A percentile compares a stretch with the other conserved stretches of the same genome.
These are phyloP conservation scores for Chlamydotis undulata DNA, from an alignment of 2,113 vertebrate species.

Conservation along the genomic window DNA sequence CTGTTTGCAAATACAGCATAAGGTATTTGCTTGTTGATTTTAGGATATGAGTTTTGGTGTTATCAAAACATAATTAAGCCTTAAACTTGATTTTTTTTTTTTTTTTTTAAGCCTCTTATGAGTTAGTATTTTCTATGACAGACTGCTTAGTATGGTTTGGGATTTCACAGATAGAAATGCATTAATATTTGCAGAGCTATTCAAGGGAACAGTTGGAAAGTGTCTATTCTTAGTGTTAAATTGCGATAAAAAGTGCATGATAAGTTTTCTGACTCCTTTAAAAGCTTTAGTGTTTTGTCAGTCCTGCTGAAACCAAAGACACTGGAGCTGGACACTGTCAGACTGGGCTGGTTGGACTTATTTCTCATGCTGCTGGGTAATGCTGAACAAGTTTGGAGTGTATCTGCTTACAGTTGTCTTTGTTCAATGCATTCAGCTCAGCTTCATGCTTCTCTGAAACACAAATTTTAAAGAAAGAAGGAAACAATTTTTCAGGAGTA, in stretches of 20 bases:
- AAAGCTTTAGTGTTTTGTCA: background rate
- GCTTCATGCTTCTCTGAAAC: background rate
- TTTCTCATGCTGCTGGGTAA: background rate
- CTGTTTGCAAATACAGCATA: background rate
- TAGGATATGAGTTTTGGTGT: background rate
- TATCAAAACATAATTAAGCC: background rate
- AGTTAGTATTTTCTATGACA: background rate
- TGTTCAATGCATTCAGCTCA: background rate
- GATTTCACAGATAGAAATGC: background rate
- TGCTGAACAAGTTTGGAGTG: background rate
- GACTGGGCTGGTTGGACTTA: background rate
- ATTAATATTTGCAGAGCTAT: background rate
- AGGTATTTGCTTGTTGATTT: background rate
- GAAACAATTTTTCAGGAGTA: background rate
- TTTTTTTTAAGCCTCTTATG: background rate
- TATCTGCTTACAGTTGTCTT: background rate
- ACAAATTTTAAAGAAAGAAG: background rate
- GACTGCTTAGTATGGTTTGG: background rate
- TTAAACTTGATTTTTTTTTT: background rate
- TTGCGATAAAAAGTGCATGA: background rate
- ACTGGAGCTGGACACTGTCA: background rate
- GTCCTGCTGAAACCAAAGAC: background rate
- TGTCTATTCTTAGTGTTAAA: background rate
- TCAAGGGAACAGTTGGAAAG: background rate
- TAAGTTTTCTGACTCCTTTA: background rate